Conservation (phyloP, 2,888 invertebrate species). For the Ormyrus rosae region DNA sequence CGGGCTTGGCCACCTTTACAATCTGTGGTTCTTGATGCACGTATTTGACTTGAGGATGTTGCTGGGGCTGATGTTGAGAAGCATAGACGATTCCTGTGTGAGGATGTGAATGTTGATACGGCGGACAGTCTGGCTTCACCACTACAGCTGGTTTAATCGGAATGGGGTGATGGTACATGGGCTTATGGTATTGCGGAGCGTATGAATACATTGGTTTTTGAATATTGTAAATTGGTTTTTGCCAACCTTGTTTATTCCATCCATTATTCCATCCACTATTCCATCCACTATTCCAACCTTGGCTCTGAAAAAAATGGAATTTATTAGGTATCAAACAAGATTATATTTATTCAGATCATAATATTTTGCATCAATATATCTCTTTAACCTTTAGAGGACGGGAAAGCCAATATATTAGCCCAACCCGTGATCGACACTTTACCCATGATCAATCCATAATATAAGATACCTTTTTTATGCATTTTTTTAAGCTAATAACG, state of each 20-base stretch:
- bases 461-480: too few relatives aligned
- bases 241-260: slow-evolving; percentile 15
- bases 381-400: too few relatives aligned
- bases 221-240: slow-evolving; percentile 52
- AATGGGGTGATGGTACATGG: slow-evolving; percentile 58
- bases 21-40: slow-evolving; percentile 57
- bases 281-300: not conserved
- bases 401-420: too few relatives aligned
- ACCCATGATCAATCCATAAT: too few relatives aligned
- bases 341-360: too few relatives aligned
- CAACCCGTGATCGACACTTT: too few relatives aligned
- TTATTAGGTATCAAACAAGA: too few relatives aligned
- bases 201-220: slow-evolving; percentile 67
- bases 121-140: slow-evolving; percentile 56
- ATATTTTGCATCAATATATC: too few relatives aligned
- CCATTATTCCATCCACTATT: slow-evolving; percentile 11
- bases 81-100: slow-evolving; percentile 51
- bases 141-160: slow-evolving; percentile 60
- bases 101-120: slow-evolving; percentile 27
- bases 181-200: slow-evolving; percentile 66
- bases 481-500: too few relatives aligned
- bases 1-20: slow-evolving; percentile 45
- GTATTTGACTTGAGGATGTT: slow-evolving; percentile 61
- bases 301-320: too few relatives aligned
- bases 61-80: slow-evolving; percentile 56